Evolutionary conservation across 37 sponge, comb jelly and placozoan species (phyloP).

Genomic region (Spongilla lacustris): DNA sequence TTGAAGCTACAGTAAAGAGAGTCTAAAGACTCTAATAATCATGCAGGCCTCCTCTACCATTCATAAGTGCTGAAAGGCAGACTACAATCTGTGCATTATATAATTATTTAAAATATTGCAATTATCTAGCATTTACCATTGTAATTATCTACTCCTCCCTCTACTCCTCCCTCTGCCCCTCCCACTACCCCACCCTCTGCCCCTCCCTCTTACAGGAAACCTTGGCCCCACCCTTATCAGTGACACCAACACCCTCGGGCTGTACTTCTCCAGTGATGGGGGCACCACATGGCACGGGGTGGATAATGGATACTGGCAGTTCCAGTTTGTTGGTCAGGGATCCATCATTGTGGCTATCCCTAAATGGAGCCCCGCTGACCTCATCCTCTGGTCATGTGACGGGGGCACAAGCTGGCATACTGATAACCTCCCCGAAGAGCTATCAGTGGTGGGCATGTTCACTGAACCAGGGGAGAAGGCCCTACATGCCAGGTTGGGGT

Average conservation of each 20-base stretch:
- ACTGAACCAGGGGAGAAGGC: conserved; percentile 72
- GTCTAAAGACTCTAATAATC: too few species aligned
- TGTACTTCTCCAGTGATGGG: conserved; percentile 72
- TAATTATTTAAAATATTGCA: too few species aligned
- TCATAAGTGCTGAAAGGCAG: too few species aligned
- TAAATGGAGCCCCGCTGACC: conserved; percentile 6
- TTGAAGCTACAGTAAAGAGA: too few species aligned
- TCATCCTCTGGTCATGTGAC: conserved; percentile 66
- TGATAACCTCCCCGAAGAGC: neutral
- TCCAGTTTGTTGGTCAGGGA: conserved; percentile 74
- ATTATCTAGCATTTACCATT: too few species aligned
- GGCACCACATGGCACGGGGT: conserved; percentile 74
- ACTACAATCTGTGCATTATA: too few species aligned
- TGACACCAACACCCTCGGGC: neutral
- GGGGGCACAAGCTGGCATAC: conserved; percentile 63
- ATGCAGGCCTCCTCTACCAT: too few species aligned
- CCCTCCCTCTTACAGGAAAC: conserved; percentile 30
- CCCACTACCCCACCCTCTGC: too few species aligned
- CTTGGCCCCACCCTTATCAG: conserved; percentile 27
- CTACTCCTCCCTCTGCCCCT: too few species aligned
- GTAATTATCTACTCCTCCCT: too few species aligned
- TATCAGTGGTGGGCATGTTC: conserved; percentile 66
- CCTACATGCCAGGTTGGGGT: conserved; percentile 56
- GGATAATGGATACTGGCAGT: conserved; percentile 16
- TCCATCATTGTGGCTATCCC: conserved; percentile 37